phyloP scores from a whole-genome alignment of 1,140 invertebrate species.

The Leptoteleia sp. region DNA sequence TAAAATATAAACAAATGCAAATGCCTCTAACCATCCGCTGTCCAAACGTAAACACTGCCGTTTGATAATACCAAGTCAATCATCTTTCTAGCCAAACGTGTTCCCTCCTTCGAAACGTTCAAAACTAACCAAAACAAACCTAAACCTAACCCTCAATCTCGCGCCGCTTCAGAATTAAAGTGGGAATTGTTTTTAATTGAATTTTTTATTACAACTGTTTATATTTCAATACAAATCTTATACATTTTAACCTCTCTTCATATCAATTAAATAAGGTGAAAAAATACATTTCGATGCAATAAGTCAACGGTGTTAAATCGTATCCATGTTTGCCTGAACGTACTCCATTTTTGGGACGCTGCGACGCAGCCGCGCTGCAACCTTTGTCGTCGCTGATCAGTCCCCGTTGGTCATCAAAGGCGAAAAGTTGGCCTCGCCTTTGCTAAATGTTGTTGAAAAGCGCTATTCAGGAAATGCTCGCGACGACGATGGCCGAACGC shows the following conservation, averaged over 20 bases:
- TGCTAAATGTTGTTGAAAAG: slow-evolving; percentile 9
- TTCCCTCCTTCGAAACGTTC: too few relatives aligned
- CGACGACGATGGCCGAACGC: slow-evolving; percentile 21
- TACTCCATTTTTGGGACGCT: slow-evolving; percentile 23
- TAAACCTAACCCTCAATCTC: slow-evolving; percentile 12
- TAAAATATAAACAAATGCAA: too few relatives aligned
- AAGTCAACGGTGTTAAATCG: slow-evolving; percentile 1
- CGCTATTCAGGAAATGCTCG: not conserved
- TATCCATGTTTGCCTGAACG: slow-evolving; percentile 23
- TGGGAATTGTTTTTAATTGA: too few relatives aligned
- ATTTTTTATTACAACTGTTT: too few relatives aligned
- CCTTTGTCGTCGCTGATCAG: slow-evolving; percentile 26
- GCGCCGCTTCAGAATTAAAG: too few relatives aligned
- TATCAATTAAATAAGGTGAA: too few relatives aligned
- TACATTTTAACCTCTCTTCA: too few relatives aligned
- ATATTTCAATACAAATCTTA: too few relatives aligned
- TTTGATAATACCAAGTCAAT: slow-evolving; percentile 2
- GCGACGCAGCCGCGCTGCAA: slow-evolving; percentile 23
- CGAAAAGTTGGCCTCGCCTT: slow-evolving; percentile 9
- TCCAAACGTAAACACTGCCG: slow-evolving; percentile 8
- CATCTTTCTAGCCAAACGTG: not conserved
- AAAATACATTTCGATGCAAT: too few relatives aligned
- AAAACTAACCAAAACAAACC: slow-evolving; percentile 1
- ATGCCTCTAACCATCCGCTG: slow-evolving; percentile 5
- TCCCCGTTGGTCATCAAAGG: not conserved